Base-by-base conservation (phyloP, 2,888 invertebrate species). In the Actias luna region DNA sequence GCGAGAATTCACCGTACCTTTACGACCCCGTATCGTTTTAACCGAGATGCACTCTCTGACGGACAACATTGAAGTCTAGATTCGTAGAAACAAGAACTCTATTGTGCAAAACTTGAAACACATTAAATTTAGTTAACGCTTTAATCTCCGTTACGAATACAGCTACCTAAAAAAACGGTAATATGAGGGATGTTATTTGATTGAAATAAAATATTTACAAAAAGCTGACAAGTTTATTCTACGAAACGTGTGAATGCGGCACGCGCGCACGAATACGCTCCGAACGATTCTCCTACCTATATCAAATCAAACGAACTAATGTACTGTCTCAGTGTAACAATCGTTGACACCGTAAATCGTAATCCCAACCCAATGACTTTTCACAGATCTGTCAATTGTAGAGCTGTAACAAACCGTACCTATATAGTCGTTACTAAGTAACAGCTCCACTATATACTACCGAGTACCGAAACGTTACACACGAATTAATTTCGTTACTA, bases 11-110 rank as follows among this genome's bases (percentile, higher is more conserved):
- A 67, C 71, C 73, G 69, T 73, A 81, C 81, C 33, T 42, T n/a
- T n/a, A 31, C 78, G 83, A 78, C 80, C 75, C 69, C 75, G 75
- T 73, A 74, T 75, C 72, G 70, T 71, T 39, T 39, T 67, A 75
- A 72, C 72, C 75, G 73, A 85, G 87, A 88, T 87, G 86, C 80
- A 82, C 79, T 78, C 79, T 80, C 79, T 77, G 78, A 78, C 79
- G 79, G 79, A 68, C 70, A 79, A 73, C 76, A 74, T 69, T 72
- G 69, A 72, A 74, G 72, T 79, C 75, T 75, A 79, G 79, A 84
- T 79, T 76, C 76, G 72, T 69, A 58, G 62, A 62, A 67, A 65
- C 29, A 59, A 36, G 25, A 31, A 36, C 55, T 61, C 18, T n/a
- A 29, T 27, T 36, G 1, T 42, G 7, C 33, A 60, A 62, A 52